phyloP scores from a whole-genome alignment of 1,140 invertebrate species.

The Lamellibrachia luymesi region DNA sequence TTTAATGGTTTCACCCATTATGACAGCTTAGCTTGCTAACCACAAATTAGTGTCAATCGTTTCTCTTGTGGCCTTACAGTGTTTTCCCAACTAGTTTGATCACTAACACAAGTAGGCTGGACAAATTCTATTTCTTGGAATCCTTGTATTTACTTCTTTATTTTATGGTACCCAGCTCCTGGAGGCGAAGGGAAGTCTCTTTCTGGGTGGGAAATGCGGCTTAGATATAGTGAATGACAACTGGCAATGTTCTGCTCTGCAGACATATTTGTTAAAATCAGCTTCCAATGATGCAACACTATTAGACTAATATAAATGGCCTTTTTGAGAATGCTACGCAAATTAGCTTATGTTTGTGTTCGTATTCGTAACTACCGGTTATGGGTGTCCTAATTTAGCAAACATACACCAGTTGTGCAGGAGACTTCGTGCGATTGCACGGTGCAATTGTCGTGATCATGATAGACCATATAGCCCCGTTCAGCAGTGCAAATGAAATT shows the following conservation, averaged over 20 bases:
- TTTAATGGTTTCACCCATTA: no score
- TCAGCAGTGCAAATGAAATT: not conserved
- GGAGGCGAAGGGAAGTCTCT: not conserved
- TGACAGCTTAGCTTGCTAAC: no score
- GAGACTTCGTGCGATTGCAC: not conserved
- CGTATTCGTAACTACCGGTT: not conserved
- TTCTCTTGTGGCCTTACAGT: no score
- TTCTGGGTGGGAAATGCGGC: not conserved
- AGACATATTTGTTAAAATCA: not conserved
- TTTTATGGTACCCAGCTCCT: no score
- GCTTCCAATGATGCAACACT: not conserved
- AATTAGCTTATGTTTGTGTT: not conserved
- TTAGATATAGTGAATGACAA: not conserved
- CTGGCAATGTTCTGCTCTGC: not conserved
- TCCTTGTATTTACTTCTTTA: no score
- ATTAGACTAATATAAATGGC: not conserved
- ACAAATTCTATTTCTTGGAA: no score
- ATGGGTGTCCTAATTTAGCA: not conserved
- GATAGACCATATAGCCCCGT: not conserved
- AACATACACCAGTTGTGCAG: not conserved
- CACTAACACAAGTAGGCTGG: no score
- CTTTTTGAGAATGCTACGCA: not conserved
- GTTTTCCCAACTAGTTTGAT: no score
- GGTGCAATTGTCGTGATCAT: not conserved
- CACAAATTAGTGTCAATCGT: no score